A percentile compares a stretch with the other conserved stretches of the same genome.
phyloP scores from a whole-genome alignment of 2,113 vertebrate genomes.

The Rhineura floridana region DNA sequence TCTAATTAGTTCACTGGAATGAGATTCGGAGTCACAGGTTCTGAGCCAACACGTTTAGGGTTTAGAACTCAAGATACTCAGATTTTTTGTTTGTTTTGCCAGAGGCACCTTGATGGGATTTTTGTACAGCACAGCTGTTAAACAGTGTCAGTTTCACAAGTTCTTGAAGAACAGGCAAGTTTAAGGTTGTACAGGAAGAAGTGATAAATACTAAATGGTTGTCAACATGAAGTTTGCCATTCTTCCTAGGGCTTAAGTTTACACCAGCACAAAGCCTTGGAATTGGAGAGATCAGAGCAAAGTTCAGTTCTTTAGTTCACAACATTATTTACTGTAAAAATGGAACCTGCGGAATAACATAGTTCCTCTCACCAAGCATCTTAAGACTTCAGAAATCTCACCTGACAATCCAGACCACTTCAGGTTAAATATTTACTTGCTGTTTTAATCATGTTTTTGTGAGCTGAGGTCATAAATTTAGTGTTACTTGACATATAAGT shows the following conservation, averaged over 20 bases:
- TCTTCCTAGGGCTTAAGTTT: background rate
- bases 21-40: background rate
- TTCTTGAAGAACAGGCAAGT: background rate
- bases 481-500: background rate
- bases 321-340: background rate
- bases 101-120: background rate
- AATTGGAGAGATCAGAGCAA: background rate
- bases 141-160: too few relatives aligned
- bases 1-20: slow-evolving; percentile 19
- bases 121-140: background rate
- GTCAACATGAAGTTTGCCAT: background rate
- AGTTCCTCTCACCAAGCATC: background rate
- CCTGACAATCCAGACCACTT: background rate
- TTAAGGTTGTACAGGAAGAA: background rate
- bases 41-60: background rate
- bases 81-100: background rate
- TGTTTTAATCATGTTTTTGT: background rate
- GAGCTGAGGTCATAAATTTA: background rate
- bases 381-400: background rate
- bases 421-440: background rate
- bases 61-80: background rate
- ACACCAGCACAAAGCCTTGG: background rate
- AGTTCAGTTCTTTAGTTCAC: background rate
- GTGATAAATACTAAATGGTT: background rate
- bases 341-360: background rate